These are phyloP conservation scores for Nephrotoma appendiculata DNA, from an alignment of 2,888 invertebrate genomes.

Conservation along the genomic window DNA sequence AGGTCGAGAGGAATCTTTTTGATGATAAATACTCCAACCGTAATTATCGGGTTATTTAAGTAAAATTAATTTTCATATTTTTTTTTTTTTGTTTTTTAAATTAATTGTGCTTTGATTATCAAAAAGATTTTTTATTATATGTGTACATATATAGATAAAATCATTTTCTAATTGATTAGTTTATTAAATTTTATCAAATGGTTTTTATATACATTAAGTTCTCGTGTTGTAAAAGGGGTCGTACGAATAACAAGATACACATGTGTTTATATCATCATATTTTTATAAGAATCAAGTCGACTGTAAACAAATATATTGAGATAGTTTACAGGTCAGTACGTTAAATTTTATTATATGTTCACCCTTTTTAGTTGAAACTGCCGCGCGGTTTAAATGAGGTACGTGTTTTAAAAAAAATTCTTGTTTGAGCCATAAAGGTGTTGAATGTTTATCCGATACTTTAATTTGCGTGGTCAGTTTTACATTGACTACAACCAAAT, in stretches of 20 bases:
- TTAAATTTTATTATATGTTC: neutral
- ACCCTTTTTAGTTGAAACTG: neutral
- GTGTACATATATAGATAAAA: neutral
- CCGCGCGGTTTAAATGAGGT: neutral
- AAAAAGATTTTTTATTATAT: neutral
- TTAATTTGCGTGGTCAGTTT: neutral
- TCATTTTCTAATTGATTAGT: neutral
- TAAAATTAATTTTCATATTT: neutral
- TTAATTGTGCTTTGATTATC: neutral
- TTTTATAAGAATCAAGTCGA: neutral
- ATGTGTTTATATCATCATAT: neutral
- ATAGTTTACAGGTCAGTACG: neutral
- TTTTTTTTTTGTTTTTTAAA: neutral
- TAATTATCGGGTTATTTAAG: neutral
- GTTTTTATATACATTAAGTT: neutral
- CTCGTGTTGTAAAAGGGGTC: neutral
- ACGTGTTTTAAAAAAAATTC: neutral
- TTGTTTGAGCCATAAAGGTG: neutral
- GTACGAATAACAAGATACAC: neutral
- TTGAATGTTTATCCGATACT: neutral
- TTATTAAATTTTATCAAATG: neutral
- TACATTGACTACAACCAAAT: neutral
- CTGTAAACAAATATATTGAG: neutral
- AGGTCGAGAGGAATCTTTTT: neutral
- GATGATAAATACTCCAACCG: neutral